Conservation (phyloP, 2,888 invertebrate species). For the Mythimna pallens region DNA sequence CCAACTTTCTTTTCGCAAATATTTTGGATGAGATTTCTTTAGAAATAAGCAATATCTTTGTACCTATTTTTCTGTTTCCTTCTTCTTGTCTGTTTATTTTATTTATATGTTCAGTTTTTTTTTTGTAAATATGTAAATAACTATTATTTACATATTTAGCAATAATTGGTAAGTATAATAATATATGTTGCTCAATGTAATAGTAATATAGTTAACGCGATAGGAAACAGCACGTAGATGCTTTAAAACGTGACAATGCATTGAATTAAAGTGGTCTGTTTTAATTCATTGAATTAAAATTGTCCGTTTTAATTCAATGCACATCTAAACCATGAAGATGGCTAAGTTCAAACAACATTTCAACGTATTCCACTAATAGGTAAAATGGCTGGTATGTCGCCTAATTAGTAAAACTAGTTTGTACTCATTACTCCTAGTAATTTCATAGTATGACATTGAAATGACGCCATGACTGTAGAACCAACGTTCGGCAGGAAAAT, state of each 20-base stretch:
- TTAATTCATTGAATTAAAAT: too few relatives aligned
- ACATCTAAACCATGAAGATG: background rate
- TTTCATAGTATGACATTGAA: constrained; percentile 47
- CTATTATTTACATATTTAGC: too few relatives aligned
- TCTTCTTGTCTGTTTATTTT: too few relatives aligned
- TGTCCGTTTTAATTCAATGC: background rate
- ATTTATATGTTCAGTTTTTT: background rate
- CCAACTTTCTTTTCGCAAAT: too few relatives aligned
- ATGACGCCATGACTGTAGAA: constrained; percentile 40
- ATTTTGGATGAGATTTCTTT: too few relatives aligned
- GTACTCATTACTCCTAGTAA: constrained; percentile 23
- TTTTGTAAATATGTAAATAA: background rate
- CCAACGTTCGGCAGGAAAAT: constrained; percentile 29
- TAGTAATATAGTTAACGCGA: background rate
- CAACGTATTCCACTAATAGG: constrained; percentile 3
- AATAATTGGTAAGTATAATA: background rate
- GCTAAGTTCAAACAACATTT: constrained; percentile 1
- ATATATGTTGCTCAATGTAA: background rate
- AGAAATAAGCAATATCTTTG: too few relatives aligned
- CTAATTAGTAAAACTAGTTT: constrained; percentile 47
- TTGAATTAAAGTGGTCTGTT: too few relatives aligned
- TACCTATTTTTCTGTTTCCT: too few relatives aligned
- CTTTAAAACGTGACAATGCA: background rate
- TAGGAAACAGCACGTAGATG: too few relatives aligned
- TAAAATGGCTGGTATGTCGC: constrained; percentile 15